Evolutionary conservation across 2,888 invertebrate species (phyloP).

Genomic region (Germaria angustata): DNA sequence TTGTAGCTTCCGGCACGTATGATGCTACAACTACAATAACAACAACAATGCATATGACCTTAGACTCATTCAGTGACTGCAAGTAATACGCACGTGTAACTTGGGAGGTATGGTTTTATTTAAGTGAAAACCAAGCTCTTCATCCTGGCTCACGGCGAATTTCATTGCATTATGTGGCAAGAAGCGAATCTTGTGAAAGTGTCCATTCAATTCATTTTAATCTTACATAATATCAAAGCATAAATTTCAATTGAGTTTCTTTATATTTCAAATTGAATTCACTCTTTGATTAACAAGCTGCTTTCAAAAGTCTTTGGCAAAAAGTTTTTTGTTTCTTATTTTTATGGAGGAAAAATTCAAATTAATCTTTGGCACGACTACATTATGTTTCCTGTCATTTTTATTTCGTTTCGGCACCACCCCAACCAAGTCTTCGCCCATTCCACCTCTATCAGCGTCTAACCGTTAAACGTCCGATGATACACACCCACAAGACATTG

Average conservation of each 20-base stretch:
- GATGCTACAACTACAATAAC: no score
- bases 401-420: slow-evolving; percentile 11
- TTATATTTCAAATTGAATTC: slow-evolving; percentile 21
- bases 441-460: neutral
- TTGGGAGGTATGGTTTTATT: no score
- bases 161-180: no score
- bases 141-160: no score
- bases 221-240: neutral
- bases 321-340: slow-evolving; percentile 13
- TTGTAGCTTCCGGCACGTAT: no score
- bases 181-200: no score
- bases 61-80: no score
- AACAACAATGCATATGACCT: no score
- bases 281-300: slow-evolving; percentile 19
- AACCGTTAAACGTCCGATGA: slow-evolving; percentile 43
- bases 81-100: no score
- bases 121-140: no score
- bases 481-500: slow-evolving; percentile 46
- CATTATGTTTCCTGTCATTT: slow-evolving; percentile 66
- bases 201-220: neutral
- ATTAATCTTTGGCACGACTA: slow-evolving; percentile 66
- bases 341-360: slow-evolving; percentile 55
- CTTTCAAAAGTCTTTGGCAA: neutral
- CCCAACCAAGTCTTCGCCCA: neutral
- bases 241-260: neutral